A percentile compares a stretch with the other conserved stretches of the same genome.
phyloP scores from a whole-genome alignment of 2,797 vertebrate genomes.

The Xenentodon cancila region DNA sequence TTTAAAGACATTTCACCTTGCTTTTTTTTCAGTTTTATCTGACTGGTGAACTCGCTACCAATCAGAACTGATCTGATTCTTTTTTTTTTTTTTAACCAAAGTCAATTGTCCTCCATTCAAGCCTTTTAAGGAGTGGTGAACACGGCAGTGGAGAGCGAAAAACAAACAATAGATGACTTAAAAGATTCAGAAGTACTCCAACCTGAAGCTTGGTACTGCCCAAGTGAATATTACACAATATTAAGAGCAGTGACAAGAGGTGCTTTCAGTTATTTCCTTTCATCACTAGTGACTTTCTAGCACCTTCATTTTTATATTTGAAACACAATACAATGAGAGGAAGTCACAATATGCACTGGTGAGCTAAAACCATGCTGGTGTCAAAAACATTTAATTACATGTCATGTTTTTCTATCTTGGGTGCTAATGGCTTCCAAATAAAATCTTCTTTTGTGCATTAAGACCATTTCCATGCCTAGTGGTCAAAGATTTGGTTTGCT shows the following conservation, averaged over 20 bases:
- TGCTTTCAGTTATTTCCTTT: background rate
- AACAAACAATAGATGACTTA: background rate
- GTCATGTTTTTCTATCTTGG: background rate
- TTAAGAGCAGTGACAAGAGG: background rate
- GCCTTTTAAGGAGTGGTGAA: constrained; percentile 2
- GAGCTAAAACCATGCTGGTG: too few species aligned
- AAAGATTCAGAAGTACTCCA: background rate
- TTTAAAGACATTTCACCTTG: too few species aligned
- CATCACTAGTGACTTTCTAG: too few species aligned
- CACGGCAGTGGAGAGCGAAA: background rate
- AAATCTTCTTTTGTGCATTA: background rate
- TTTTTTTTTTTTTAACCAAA: background rate
- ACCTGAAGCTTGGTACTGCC: background rate
- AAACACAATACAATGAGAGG: too few species aligned
- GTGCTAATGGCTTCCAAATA: background rate
- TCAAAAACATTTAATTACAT: too few species aligned
- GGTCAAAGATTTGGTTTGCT: background rate
- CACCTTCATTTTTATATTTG: too few species aligned
- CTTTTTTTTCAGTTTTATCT: too few species aligned
- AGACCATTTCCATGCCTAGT: background rate
- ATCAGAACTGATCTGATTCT: background rate
- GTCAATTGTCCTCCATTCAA: background rate
- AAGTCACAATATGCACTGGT: too few species aligned
- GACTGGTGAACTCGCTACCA: too few species aligned
- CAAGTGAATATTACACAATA: background rate